Base-by-base conservation (phyloP, 2,113 vertebrate genomes). In the Tragelaphus scriptus region DNA sequence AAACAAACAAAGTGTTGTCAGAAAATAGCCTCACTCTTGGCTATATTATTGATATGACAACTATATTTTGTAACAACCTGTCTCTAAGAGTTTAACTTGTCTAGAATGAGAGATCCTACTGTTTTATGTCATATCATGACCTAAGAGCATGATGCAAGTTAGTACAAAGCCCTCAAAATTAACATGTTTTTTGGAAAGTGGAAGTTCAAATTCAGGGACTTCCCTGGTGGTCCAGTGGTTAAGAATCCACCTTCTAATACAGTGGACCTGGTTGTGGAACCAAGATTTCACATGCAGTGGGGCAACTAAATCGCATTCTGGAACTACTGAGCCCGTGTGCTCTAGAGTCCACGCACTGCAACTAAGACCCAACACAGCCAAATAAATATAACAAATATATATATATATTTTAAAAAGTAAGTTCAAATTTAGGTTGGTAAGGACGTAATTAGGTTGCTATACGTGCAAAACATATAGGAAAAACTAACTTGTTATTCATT, bases 401-500 rank as follows among this genome's bases (percentile, higher is more conserved):
- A 65, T 9, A 21, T 68, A n/a, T 68, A 11, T 65, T 85, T 95
- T 96, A 91, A 90, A 51, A 98, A 98, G 84, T 93, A 97, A 91
- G 53, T 93, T 96, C 84, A 91, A 25, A 80, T 93, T 97, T 14
- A 87, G 26, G 3, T 11, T 91, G 61, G 4, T 85, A 59, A 94
- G 44, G 51, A 56, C 6, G 1, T 58, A 59, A 91, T 2, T 65
- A n/a, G n/a, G n/a, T 12, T 87, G 49, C n/a, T 63, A 2, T 86
- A 92, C 59, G n/a, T 65, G 88, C n/a, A 92, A 94, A 97, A 95
- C 51, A 89, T 58, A 94, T 13, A 91, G 88, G 89, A 95, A 95
- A 85, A 96, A 68, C 36, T 16, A 59, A 59, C 11, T 79, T 90
- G 84, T 84, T 96, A 80, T 96, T 88, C 75, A 10, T 56, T 65